Evolutionary conservation across 2,797 vertebrate genomes (phyloP).

Genomic region (Tamandua tetradactyla): DNA sequence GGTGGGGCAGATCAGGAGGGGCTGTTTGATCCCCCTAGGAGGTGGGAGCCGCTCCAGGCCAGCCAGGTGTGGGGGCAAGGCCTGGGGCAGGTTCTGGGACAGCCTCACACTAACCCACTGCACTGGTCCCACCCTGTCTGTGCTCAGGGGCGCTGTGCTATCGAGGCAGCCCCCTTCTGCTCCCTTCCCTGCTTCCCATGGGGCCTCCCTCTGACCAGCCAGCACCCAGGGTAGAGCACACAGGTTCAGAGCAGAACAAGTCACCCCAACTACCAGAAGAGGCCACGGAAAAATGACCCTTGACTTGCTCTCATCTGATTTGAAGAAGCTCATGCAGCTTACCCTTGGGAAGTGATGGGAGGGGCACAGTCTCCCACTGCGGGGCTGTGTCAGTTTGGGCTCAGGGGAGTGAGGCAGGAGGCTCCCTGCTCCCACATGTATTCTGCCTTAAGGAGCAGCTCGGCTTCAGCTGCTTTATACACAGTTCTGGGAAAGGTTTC

Average conservation of each 20-base stretch:
- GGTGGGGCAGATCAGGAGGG: background rate
- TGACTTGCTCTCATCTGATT: background rate
- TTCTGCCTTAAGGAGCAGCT: background rate
- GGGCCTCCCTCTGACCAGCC: background rate
- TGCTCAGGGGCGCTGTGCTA: rapidly evolving
- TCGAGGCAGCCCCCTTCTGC: background rate
- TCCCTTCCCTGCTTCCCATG: background rate
- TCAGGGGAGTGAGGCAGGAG: no score
- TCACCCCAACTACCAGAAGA: no score
- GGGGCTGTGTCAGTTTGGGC: background rate
- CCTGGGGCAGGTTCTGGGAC: background rate
- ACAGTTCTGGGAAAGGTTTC: background rate
- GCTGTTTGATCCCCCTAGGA: background rate
- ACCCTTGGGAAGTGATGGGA: background rate
- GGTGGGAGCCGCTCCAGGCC: background rate
- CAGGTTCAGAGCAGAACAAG: background rate
- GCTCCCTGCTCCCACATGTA: background rate
- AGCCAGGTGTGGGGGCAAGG: background rate
- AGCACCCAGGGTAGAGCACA: background rate
- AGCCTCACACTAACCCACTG: no score
- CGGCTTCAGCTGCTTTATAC: background rate
- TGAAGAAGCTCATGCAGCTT: background rate
- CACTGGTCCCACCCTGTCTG: rapidly evolving
- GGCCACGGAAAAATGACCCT: background rate
- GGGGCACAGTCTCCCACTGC: background rate